phyloP scores from a whole-genome alignment of 2,888 invertebrate genomes.

The Cheilosia urbana region DNA sequence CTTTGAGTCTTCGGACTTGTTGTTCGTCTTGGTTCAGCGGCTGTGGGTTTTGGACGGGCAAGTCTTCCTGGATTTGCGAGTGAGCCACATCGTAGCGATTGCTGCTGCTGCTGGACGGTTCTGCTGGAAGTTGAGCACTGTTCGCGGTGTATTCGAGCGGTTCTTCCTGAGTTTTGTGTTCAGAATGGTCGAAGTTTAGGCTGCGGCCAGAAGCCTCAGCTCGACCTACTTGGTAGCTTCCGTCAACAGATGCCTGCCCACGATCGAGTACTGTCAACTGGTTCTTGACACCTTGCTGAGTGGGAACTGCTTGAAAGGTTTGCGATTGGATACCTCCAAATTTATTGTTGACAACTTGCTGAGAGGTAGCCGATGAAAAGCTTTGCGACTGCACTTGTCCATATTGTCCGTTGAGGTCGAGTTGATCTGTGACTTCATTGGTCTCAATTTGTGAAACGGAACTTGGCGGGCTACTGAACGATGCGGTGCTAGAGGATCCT shows the following conservation, averaged over 20 bases:
- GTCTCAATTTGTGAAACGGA: not conserved
- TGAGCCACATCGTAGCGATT: slow-evolving; percentile 14
- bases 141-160: slow-evolving; percentile 5
- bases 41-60: slow-evolving; percentile 78
- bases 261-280: slow-evolving; percentile 28
- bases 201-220: too few relatives aligned
- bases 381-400: too few relatives aligned
- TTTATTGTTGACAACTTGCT: slow-evolving; percentile 12
- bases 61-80: slow-evolving; percentile 75
- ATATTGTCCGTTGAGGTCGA: not conserved
- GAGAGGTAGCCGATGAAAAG: not conserved
- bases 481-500: not conserved
- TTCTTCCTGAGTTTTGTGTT: not conserved
- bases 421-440: not conserved
- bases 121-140: not conserved
- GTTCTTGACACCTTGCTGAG: slow-evolving; percentile 32
- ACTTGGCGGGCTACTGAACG: not conserved
- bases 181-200: not conserved
- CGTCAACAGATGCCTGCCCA: not conserved
- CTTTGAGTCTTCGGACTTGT: slow-evolving; percentile 77
- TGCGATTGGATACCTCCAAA: slow-evolving; percentile 27
- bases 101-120: not conserved
- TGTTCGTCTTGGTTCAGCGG: slow-evolving; percentile 78
- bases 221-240: not conserved
- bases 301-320: slow-evolving; percentile 12